Evolutionary conservation across 2,113 vertebrate species (phyloP).

Genomic region (Donacobius atricapilla): DNA sequence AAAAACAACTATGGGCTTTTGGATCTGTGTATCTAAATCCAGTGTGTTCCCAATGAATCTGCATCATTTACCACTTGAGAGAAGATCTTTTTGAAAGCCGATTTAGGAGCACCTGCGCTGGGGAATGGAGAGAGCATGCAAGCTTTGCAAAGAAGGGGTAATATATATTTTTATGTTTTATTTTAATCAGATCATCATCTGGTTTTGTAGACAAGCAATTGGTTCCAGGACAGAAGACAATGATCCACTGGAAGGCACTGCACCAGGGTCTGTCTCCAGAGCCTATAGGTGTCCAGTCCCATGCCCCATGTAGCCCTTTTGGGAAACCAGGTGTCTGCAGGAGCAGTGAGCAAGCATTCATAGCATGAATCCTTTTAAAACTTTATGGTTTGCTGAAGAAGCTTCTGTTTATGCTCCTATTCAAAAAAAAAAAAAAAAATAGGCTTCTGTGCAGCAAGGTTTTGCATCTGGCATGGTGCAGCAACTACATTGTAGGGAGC

Average conservation of each 20-base stretch:
- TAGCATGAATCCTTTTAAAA: not conserved
- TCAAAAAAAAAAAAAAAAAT: not conserved
- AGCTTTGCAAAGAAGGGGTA: not conserved
- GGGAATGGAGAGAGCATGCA: fast-evolving
- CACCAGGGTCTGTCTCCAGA: not conserved
- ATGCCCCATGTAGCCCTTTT: fast-evolving
- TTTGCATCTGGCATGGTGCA: not conserved
- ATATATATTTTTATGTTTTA: not conserved
- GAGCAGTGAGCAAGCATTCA: not conserved
- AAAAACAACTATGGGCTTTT: not conserved
- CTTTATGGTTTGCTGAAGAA: not conserved
- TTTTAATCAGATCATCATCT: not conserved
- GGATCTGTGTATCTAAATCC: not conserved
- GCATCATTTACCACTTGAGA: not conserved
- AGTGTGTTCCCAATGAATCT: not conserved
- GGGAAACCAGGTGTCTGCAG: not conserved
- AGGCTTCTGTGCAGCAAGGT: not conserved
- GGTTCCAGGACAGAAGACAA: not conserved
- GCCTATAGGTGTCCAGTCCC: fast-evolving
- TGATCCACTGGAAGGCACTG: not conserved
- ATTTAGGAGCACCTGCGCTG: not conserved
- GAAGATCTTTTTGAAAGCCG: not conserved
- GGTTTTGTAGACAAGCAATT: not conserved
- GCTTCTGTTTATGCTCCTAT: not conserved
- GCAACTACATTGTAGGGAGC: not conserved